Evolutionary conservation across 2,888 invertebrate genomes (phyloP), one percentile per base, ranked within the genome.

Genomic region (Pheosia gnoma): DNA sequence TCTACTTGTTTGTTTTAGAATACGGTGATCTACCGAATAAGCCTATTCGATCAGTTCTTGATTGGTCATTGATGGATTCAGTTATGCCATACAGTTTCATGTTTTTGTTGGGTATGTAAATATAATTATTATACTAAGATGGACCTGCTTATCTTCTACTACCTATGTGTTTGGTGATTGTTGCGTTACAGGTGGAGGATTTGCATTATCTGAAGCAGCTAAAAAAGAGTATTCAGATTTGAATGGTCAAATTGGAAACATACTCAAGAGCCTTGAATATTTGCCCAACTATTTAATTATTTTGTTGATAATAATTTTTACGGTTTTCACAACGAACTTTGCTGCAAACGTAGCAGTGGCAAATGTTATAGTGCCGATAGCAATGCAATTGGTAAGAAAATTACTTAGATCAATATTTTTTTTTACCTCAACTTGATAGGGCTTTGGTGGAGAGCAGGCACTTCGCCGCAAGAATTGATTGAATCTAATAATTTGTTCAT

Each of bases 271-370:
- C 0, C 62, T 89, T 4, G 70, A 72, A 36, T 45, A 25, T 0
- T 67, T 87, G 10, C 86, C 88, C 1, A 85, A 86, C 57, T 60
- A 70, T 36, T 49, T 81, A 0, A 70, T 88, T 0, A 68, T 90
- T 3, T 66, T 90, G 1, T 60, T 89, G 11, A 71, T 90, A 4
- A 84, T 91, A 6, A 62, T 86, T 3, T 77, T 88, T 9, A 84
- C 88, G 0, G 62, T 85, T 9, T 81, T 89, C 25, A 36, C 91
- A 2, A 91, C 92, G 0, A 91, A 92, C 61, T 87, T 92, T 63
- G 90, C 91, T 2, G 85, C 91, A 0, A 92, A 90, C 61, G 91
- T 87, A 58, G 83, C 87, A 47, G 73, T 88, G 0, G 85, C 85
- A 59, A 90, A 88, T 64, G 87, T 91, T 0, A 70, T 91, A 9